phyloP scores from a whole-genome alignment of 2,888 invertebrate species.

The Drosophila diplacantha region DNA sequence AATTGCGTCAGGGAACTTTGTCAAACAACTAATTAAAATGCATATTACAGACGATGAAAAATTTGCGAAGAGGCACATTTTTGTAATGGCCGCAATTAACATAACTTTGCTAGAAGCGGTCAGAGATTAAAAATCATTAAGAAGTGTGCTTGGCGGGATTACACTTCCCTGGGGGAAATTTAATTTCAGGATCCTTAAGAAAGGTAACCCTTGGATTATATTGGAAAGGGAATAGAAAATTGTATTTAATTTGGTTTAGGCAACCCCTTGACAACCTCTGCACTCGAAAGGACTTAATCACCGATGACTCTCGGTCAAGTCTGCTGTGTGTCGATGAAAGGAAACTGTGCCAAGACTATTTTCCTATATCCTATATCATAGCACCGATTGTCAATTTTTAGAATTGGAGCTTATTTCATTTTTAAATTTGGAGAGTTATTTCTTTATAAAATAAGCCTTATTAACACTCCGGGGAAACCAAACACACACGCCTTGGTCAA shows the following conservation, averaged over 20 bases:
- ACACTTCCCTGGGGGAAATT: neutral
- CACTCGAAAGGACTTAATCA: no score
- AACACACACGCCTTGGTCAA: conserved; percentile 22
- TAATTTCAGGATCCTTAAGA: neutral
- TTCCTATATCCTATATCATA: no score
- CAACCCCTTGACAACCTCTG: no score
- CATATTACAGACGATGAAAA: conserved; percentile 33
- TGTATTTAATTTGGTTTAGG: neutral
- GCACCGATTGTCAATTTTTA: no score
- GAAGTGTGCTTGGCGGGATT: neutral
- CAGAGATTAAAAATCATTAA: conserved; percentile 1
- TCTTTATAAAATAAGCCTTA: conserved; percentile 8
- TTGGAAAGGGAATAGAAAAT: neutral
- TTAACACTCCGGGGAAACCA: conserved; percentile 29
- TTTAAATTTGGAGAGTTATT: no score
- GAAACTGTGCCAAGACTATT: no score
- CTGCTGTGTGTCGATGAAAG: no score
- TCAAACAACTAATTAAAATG: conserved; percentile 47
- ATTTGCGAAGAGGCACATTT: conserved; percentile 14
- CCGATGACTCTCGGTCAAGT: no score
- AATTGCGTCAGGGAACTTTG: conserved; percentile 36
- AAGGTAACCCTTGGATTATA: neutral
- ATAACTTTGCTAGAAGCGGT: conserved; percentile 38
- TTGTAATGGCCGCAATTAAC: conserved; percentile 43
- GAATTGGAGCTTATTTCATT: no score